Evolutionary conservation across 2,888 invertebrate genomes (phyloP), one percentile per base, ranked within the genome.

Genomic region (Eremobia ochroleuca): DNA sequence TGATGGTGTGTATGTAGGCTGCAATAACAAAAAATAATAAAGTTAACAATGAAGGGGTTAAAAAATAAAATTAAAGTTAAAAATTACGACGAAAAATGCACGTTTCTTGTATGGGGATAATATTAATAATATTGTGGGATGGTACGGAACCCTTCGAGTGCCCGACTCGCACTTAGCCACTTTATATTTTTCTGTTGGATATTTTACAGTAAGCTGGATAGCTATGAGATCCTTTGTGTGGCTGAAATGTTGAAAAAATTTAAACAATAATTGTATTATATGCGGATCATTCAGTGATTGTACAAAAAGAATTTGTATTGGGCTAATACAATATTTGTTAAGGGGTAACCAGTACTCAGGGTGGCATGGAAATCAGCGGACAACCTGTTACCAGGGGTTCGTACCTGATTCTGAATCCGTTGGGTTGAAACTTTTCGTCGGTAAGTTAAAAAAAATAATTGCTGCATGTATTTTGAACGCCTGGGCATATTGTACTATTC

Each of bases 261-360:
- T 80, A 58, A 71, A 82, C 49, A 77, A 77, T 62, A 66, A 71
- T 77, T 52, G 6, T 77, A 28, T 58, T 31, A 76, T 34, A 76
- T 28, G 58, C 5, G 58, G 25, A 43, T 68, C 1, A n/a, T n/a
- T 61, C 55, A 67, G 9, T 21, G 49, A 73, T 73, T 78, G 43
- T 81, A 4, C 15, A 21, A 66, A 81, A 81, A 40, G 55, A 40
- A 8, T 58, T 58, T 58, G 21, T 15, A 64, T 31, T 18, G 13
- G 4, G 31, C 5, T 43, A 25, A 40, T 73, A 25, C 40, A 80
- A 78, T 80, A 34, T 78, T 80, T 78, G 80, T 79, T 49, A 21
- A 71, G 31, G 37, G 25, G 37, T 46, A n/a, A 55, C 37, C 15
- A 15, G 21, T 62, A 9, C 28, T 3, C 43, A 46, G 46, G 46